Evolutionary conservation across 1,140 invertebrate species (phyloP).

Genomic region (Drosophila kepulauana): DNA sequence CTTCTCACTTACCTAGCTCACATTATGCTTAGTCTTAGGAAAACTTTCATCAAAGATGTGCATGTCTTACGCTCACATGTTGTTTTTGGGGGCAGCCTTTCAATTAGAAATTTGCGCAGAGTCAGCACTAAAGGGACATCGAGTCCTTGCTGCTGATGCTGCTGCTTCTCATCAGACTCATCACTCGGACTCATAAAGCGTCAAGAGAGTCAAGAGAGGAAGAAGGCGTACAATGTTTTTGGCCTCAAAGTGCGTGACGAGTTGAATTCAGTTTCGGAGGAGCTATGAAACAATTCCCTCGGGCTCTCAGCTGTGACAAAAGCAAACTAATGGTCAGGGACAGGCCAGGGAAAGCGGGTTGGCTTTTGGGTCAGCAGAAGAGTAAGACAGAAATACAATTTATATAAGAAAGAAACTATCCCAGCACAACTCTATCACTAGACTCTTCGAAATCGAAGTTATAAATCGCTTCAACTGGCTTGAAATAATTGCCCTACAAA

Average conservation of each 20-base stretch:
- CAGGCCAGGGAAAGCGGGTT: background rate
- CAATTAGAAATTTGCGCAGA: constrained; percentile 66
- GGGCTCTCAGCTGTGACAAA: constrained; percentile 37
- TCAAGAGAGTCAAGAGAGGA: constrained; percentile 1
- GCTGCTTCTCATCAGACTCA: constrained; percentile 16
- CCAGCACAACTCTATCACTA: background rate
- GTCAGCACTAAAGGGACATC: constrained; percentile 70
- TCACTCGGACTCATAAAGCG: constrained; percentile 42
- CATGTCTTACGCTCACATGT: constrained; percentile 36
- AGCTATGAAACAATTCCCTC: constrained; percentile 36
- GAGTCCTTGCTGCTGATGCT: background rate
- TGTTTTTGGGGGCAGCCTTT: constrained; percentile 25
- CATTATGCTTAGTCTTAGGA: background rate
- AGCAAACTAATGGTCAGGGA: constrained; percentile 42
- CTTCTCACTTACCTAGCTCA: constrained; percentile 21
- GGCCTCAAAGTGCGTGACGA: constrained; percentile 51
- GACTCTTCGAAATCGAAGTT: background rate
- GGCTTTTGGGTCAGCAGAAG: background rate
- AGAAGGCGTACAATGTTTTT: constrained; percentile 6
- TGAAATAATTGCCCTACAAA: constrained; percentile 43
- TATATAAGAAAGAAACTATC: background rate
- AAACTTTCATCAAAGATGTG: constrained; percentile 34
- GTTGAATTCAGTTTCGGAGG: constrained; percentile 24
- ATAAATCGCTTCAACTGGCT: constrained; percentile 35
- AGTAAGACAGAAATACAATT: background rate